Conservation (phyloP, 1,140 invertebrate genomes). For the Fragariocoptes setiger region DNA sequence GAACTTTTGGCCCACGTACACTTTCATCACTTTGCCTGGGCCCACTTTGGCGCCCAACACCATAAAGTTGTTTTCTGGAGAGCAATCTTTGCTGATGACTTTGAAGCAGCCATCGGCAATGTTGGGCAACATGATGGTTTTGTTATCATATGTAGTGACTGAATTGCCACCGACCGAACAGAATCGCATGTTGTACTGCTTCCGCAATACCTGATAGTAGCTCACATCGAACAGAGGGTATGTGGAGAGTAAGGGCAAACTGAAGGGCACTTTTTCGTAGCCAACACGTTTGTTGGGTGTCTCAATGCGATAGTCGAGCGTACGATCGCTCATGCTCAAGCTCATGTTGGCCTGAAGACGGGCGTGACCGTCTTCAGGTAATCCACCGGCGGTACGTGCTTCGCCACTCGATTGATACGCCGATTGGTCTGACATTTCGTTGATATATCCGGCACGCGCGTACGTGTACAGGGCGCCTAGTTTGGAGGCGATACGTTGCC, state of each 20-base stretch:
- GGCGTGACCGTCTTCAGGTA: background rate
- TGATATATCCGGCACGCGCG: background rate
- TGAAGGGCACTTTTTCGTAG: background rate
- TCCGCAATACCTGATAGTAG: background rate
- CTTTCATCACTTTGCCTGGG: background rate
- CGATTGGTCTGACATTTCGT: background rate
- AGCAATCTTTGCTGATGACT: conserved; percentile 9
- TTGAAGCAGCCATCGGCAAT: conserved; percentile 9
- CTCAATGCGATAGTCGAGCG: background rate
- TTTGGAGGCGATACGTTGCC: background rate
- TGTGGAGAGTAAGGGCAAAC: background rate
- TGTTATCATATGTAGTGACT: conserved; percentile 8
- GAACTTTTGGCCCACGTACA: background rate
- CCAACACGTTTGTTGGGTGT: background rate
- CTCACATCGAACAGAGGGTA: conserved; percentile 1
- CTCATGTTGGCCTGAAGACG: background rate
- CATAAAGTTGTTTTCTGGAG: conserved; percentile 6
- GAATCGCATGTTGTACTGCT: background rate
- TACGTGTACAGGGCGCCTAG: background rate
- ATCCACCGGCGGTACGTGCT: background rate
- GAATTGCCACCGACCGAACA: conserved; percentile 6
- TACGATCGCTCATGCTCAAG: background rate
- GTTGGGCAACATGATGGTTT: conserved; percentile 6
- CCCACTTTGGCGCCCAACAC: conserved; percentile 6
- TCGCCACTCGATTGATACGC: too few species aligned